A percentile compares a stretch with the other conserved stretches of the same genome.
Evolutionary conservation across 2,797 vertebrate species (phyloP).

Genomic region (Lemur catta): DNA sequence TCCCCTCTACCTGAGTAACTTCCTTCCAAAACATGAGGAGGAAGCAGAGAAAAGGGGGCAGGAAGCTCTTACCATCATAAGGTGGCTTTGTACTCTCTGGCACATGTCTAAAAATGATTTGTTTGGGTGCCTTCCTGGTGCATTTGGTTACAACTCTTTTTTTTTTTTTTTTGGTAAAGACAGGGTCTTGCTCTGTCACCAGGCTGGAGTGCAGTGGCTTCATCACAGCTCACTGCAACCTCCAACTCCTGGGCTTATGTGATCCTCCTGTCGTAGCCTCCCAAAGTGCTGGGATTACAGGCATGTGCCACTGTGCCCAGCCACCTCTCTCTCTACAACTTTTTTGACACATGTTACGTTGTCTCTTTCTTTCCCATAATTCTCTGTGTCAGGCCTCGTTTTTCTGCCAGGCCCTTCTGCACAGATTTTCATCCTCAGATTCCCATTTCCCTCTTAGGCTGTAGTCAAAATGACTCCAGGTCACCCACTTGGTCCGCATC

Average conservation of each 20-base stretch:
- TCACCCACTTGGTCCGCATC: neutral
- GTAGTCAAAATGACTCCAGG: neutral
- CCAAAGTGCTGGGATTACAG: neutral
- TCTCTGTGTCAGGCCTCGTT: neutral
- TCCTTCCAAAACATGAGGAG: neutral
- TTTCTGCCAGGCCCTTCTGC: neutral
- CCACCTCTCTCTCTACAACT: neutral
- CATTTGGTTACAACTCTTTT: neutral
- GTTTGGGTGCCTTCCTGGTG: neutral
- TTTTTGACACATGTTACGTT: neutral
- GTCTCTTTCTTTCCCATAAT: neutral
- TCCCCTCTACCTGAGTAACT: fast-evolving
- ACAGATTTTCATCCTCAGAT: neutral
- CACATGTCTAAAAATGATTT: neutral
- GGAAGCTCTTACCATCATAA: neutral
- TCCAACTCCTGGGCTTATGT: neutral
- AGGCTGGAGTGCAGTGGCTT: neutral
- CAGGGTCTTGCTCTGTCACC: neutral
- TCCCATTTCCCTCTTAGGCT: neutral
- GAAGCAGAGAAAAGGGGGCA: neutral
- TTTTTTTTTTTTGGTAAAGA: neutral
- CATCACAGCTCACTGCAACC: neutral
- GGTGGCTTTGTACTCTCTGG: neutral
- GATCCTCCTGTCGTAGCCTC: neutral
- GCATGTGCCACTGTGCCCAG: too few species aligned